phyloP scores from a whole-genome alignment of 2,113 vertebrate genomes.

The Gallinago paraguaiae region DNA sequence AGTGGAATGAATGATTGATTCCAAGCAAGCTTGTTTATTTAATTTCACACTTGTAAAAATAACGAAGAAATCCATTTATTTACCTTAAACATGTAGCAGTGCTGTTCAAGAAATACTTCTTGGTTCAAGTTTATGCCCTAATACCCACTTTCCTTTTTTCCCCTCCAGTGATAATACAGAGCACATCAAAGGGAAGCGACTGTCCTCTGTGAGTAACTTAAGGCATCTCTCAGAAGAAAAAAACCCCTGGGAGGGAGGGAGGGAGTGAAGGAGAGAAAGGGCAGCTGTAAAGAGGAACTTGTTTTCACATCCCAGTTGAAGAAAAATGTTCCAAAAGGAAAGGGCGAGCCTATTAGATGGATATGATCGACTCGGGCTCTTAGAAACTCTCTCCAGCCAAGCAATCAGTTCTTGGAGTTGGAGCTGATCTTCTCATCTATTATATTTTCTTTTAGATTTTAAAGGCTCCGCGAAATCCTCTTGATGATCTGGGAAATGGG shows the following conservation, averaged over 20 bases:
- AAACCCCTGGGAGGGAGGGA: background rate
- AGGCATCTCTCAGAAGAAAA: background rate
- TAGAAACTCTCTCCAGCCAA: background rate
- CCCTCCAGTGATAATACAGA: slow-evolving; percentile 70
- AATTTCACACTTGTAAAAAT: background rate
- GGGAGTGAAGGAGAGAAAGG: background rate
- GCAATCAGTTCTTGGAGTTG: background rate
- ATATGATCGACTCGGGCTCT: background rate
- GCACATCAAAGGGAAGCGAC: slow-evolving; percentile 62
- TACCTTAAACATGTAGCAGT: background rate
- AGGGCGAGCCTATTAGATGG: background rate
- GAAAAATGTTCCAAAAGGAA: background rate
- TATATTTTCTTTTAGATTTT: slow-evolving; percentile 72
- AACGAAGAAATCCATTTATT: background rate
- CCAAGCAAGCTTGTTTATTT: background rate
- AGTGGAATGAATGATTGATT: background rate
- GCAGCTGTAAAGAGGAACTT: background rate
- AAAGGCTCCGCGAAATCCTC: slow-evolving; percentile 77
- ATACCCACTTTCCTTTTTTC: background rate
- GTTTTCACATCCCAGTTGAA: background rate
- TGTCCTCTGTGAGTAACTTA: slow-evolving; percentile 77
- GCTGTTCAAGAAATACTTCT: background rate
- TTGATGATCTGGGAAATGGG: slow-evolving; percentile 72
- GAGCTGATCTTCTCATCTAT: background rate
- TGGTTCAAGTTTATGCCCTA: background rate